Base-by-base conservation (phyloP, 2,797 vertebrate genomes). In the Poliocrania exsul region DNA sequence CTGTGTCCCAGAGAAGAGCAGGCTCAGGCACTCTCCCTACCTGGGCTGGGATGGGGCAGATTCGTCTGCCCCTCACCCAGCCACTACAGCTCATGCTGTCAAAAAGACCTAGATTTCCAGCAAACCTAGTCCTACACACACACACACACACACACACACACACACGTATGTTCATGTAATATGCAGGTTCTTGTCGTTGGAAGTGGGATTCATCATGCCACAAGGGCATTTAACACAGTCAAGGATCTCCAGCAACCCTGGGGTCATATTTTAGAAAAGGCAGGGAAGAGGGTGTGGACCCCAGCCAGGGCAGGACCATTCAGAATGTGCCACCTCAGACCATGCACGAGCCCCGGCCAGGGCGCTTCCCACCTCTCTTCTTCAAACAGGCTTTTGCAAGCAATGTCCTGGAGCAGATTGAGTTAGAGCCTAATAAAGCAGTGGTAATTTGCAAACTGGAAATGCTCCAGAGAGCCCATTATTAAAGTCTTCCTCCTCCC, bases 361-460 rank as follows among this genome's bases (percentile, higher is more conserved):
- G 58, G 51, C 25, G 8, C 78, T 79, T 90, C 70, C 57, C 88
- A 84, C 46, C 3, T 1, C 58, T 81, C 81, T 54, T 88, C 94
- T 91, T 91, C 82, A 61, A 78, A 93, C 83, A 61, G 71, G 14
- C 17, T 58, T 91, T 95, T 92, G 84, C 50, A 85, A 83, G 95
- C 74, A 61, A 51, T 87, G 81, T 72, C 88, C 92, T 2, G 9
- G 61, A 86, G 93, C 73, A 0, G 69, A 66, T 38, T 87, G 84
- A 95, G 93, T 93, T 92, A 92, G 49, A 94, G 33, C 81, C 86
- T 94, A 96, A 93, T 93, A 92, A 95, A 91, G 74, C 33, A 42
- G 61, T 60, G 72, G 72, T 77, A 94, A 94, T 96, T 95, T 95
- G 90, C 93, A 93, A 96, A 83, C 77, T 95, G 89, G 94, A 88